Evolutionary conservation across 1,140 invertebrate genomes (phyloP), one percentile per base, ranked within the genome.

Genomic region (Magallana angulata): DNA sequence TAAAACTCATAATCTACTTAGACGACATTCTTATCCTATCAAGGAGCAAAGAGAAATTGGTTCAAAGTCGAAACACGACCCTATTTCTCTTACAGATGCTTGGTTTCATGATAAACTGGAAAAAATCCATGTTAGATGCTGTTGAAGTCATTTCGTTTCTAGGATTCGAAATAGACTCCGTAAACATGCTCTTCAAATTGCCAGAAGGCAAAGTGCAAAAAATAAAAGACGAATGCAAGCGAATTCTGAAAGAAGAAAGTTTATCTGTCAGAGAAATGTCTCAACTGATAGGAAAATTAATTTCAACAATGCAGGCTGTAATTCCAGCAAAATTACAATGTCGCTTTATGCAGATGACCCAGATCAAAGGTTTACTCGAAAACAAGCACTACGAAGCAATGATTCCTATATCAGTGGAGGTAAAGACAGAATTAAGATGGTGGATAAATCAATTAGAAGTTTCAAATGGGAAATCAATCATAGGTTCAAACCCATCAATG

Each of bases 1-100:
- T 81, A 56, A 11, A 68, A 7, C 58, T 88, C 58, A 76, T 85
- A 24, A 62, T 88, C 60, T 88, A 88, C 57, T 60, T 88, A 57
- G 87, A 88, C 83, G 87, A 87, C 18, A 84, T 87, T 9, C 59
- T 87, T 24, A 24, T 87, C 14, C 76, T 88, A 80, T 60, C 60
- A 56, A 68, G 82, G 24, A 60, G 60, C 48, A 62, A 81, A 57
- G 57, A 88, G 48, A 56, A 57, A 16, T 56, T 87, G 57, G 30
- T 68, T n/a, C 56, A 18, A 68, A 57, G 57, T 57, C 60, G 56
- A 59, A 56, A 88, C 71, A 57, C 82, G 14, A 48, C 62, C 14
- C 81, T 87, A 3, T 18, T 11, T 9, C 8, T 87, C 14, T 57
- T 87, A 57, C 58, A 57, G 12, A 56, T 30, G 14, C 62, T 87